Conservation (phyloP, 2,888 invertebrate species). For the Melanophora roralis region DNA sequence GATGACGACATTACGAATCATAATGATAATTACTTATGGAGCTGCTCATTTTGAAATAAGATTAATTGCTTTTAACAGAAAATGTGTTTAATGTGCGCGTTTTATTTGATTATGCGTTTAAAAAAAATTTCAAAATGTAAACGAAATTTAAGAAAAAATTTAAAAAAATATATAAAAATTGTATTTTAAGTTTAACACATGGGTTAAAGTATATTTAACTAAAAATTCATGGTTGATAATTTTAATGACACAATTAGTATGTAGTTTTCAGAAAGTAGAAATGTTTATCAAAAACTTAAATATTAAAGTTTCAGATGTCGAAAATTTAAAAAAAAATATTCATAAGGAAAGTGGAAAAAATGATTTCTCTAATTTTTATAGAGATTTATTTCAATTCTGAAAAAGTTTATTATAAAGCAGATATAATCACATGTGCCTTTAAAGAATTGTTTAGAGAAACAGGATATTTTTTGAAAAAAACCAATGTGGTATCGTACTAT, state of each 20-base stretch:
- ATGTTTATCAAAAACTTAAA: not conserved
- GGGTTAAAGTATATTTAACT: not conserved
- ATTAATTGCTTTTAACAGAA: slow-evolving; percentile 10
- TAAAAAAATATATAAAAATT: not conserved
- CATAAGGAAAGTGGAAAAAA: too few relatives aligned
- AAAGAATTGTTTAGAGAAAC: too few relatives aligned
- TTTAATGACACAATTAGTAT: not conserved
- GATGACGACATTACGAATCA: not conserved
- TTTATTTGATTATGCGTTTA: not conserved
- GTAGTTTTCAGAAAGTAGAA: not conserved
- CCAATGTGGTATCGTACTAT: too few relatives aligned
- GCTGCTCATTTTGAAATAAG: slow-evolving; percentile 4
- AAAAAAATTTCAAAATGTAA: not conserved
- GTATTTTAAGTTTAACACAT: not conserved
- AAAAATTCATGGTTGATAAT: not conserved
- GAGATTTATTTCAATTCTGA: too few relatives aligned
- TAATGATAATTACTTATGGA: not conserved
- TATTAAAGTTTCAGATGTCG: not conserved
- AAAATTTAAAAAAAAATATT: too few relatives aligned
- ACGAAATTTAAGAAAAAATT: not conserved
- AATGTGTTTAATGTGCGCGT: not conserved
- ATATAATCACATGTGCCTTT: too few relatives aligned
- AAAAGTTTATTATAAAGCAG: too few relatives aligned
- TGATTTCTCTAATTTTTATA: too few relatives aligned
- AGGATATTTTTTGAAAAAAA: too few relatives aligned